phyloP scores from a whole-genome alignment of 2,113 vertebrate species.

The Eurypyga helias region DNA sequence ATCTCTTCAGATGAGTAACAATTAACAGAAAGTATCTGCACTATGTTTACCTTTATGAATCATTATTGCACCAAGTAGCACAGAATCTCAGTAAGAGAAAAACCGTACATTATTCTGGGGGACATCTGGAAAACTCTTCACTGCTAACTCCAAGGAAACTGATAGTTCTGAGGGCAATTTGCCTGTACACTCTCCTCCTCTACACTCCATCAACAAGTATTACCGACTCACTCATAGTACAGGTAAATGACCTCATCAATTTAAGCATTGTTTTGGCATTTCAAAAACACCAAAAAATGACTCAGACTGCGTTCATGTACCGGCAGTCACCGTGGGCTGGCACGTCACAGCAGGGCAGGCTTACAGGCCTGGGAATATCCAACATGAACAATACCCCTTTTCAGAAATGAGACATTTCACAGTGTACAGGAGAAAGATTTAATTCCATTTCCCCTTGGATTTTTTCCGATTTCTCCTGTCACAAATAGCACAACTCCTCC shows the following conservation, averaged over 20 bases:
- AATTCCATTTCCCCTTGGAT: background rate
- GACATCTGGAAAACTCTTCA: background rate
- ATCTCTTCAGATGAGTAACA: background rate
- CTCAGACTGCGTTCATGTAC: background rate
- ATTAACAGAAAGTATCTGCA: background rate
- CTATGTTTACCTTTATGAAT: background rate
- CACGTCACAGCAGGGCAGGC: background rate
- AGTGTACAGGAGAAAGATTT: background rate
- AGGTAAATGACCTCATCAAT: background rate
- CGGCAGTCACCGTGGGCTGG: background rate
- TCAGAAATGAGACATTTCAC: background rate
- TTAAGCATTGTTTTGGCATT: background rate
- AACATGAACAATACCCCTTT: background rate
- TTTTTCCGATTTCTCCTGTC: background rate
- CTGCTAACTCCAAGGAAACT: background rate
- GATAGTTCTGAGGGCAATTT: background rate
- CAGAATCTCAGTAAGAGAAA: background rate
- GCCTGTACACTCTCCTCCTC: background rate
- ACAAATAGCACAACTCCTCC: background rate
- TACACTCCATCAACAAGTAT: background rate
- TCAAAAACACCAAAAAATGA: background rate
- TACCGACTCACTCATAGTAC: background rate
- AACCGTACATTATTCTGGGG: background rate
- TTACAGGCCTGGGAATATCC: background rate
- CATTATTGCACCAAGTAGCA: background rate